phyloP scores from a whole-genome alignment of 30 jellyfish, hydroid and myxozoan genomes.

The Aurelia sp. region DNA sequence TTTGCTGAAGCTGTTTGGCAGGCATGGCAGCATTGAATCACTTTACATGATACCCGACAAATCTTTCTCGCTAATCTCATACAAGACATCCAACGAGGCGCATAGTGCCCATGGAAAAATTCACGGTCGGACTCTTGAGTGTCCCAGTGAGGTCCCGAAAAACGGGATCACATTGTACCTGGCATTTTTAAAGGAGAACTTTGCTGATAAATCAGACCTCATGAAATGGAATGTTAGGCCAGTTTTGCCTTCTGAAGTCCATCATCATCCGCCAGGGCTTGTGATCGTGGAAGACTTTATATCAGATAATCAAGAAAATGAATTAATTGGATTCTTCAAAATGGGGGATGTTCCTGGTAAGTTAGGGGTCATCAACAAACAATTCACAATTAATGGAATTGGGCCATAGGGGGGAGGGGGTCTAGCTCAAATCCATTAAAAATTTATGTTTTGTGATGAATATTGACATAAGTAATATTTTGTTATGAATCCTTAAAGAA shows the following conservation, averaged over 20 bases:
- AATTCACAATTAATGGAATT: too few relatives aligned
- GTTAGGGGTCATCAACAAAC: not conserved
- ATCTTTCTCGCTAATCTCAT: constrained; percentile 74
- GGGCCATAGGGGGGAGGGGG: too few relatives aligned
- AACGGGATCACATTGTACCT: constrained; percentile 36
- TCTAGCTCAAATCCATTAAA: too few relatives aligned
- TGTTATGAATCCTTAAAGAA: too few relatives aligned
- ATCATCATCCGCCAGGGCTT: constrained; percentile 77
- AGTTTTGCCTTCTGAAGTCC: constrained; percentile 27
- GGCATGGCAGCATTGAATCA: constrained; percentile 61
- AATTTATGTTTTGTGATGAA: too few relatives aligned
- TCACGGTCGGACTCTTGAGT: constrained; percentile 52
- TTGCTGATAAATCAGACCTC: constrained; percentile 1
- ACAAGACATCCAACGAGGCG: constrained; percentile 35
- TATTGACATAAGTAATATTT: too few relatives aligned
- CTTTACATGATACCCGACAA: constrained; percentile 80
- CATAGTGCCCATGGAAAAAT: constrained; percentile 43
- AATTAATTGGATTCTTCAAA: constrained; percentile 59
- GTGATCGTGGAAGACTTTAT: constrained; percentile 62
- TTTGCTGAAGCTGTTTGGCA: constrained; percentile 59
- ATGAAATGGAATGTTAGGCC: constrained; percentile 36
- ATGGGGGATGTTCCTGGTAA: constrained; percentile 33
- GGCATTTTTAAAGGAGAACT: constrained; percentile 43
- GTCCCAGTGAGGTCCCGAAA: constrained; percentile 29
- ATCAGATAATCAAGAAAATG: constrained; percentile 52